phyloP scores from a whole-genome alignment of 2,113 vertebrate species.

The Tauraco erythrolophus region DNA sequence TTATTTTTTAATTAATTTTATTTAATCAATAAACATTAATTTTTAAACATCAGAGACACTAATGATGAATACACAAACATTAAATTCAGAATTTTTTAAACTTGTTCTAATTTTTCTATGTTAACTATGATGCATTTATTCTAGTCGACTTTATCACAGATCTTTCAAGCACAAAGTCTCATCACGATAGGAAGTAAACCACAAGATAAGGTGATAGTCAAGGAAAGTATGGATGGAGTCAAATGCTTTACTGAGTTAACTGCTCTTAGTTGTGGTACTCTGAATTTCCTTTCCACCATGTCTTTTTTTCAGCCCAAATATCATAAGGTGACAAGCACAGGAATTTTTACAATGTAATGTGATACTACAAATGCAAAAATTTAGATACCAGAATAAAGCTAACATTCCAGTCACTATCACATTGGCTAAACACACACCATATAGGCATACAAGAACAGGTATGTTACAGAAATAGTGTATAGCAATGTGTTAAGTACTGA shows the following conservation, averaged over 20 bases:
- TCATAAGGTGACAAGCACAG: neutral
- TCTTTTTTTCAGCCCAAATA: neutral
- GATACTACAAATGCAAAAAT: neutral
- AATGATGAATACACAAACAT: neutral
- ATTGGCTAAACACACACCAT: neutral
- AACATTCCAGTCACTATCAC: neutral
- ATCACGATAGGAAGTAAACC: neutral
- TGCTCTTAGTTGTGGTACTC: neutral
- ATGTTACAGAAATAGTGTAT: neutral
- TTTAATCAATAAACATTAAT: neutral
- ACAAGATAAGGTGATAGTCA: neutral
- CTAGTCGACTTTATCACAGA: neutral
- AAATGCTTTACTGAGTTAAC: neutral
- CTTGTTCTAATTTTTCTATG: neutral
- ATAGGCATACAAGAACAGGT: neutral
- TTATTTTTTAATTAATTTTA: too few species aligned
- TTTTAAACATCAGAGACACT: neutral
- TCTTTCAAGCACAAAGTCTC: neutral
- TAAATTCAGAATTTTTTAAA: neutral
- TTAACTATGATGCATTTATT: neutral
- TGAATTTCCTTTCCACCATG: neutral
- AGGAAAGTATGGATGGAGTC: neutral
- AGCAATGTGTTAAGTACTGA: neutral
- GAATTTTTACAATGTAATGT: neutral
- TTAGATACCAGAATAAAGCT: neutral